Base-by-base conservation (phyloP, 2,113 vertebrate species). In the Labrus mixtus region DNA sequence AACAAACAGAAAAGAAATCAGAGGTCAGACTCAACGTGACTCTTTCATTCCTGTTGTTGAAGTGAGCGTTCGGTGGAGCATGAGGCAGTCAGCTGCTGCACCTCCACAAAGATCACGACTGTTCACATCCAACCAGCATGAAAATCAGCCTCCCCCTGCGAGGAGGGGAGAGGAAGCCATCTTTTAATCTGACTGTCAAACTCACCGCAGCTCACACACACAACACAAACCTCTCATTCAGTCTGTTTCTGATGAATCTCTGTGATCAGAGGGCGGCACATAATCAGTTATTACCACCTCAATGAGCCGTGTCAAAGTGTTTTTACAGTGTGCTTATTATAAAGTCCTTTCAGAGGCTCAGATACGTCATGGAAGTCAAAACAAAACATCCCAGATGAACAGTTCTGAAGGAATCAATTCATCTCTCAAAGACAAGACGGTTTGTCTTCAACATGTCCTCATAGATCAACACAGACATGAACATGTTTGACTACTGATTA, bases 81-180 rank as follows among this genome's bases (percentile, higher is more conserved):
- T 55, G 85, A 75, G 85, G 54, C 53, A 72, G 81, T 93, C 91
- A 93, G 89, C 89, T 91, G 91, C 73, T 25, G 23, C 15, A 6
- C 1, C 23, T 8, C 57, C 79, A 88, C 86, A 90, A 86, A 82
- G 86, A 19, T 16, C 10, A 6, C 7, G 5, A 23, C 79, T 91
- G 84, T 83, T 82, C n/a, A 6, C 20, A 9, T 11, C 4, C 48
- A 54, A 45, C 68, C 46, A 58, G 83, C 86, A 17, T 90, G 87
- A 10, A 89, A 88, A 90, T 90, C 78, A 33, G 16, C 61, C 10
- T 68, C 23, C 43, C 45, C 29, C 22, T 53, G 41, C 48, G 2
- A 29, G 17, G 13, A n/a, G 17, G 23, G 9, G 15, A 5, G 8
- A 61, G 4, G 33, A 41, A 3, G 33, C 41, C 56, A 15, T 17